Evolutionary conservation across 2,797 vertebrate genomes (phyloP), one percentile per base, ranked within the genome.

Genomic region (Antrozous pallidus): DNA sequence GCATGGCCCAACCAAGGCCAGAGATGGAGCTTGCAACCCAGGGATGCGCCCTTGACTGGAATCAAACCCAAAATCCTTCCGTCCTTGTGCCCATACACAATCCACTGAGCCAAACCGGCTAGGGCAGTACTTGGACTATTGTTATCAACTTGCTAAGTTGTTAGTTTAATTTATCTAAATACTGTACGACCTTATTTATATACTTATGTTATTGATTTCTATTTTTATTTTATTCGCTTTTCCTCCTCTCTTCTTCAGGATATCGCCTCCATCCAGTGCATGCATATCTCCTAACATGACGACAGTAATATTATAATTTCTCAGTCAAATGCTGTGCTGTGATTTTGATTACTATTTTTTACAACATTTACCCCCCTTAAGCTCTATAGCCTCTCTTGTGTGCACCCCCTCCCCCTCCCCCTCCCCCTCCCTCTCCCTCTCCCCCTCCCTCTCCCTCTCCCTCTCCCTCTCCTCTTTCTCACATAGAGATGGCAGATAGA

Each of bases 401-500:
- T 10, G 5, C 11, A n/a, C 56, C 13, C 11, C 6, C 11, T 54
- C 18, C 8, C 6, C 2, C 20, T 54, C 20, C 49, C 49, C 20
- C 49, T 2, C 45, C 1, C 49, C 16, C 17, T 18, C 16, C 17
- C 47, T 18, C 47, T 17, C 22, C 0, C 9, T 5, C 54, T 11
- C 24, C 8, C 4, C 11, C 26, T 26, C 20, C 1, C 20, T 54
- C 8, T 22, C 51, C 10, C 8, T 24, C 3, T 56, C 54, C 40
- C 9, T 24, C 26, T 51, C 28, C 73, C n/a, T 61, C 20, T 70
- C 40, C 36, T 13, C 67, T 26, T 12, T 26, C 70, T 45, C 40
- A 28, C 65, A 10, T 31, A 61, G 77, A 14, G 90, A 96, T 7
- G 93, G 38, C 8, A 96, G 73, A 74, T 95, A 49, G 42, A 83